Evolutionary conservation across 2,888 invertebrate genomes (phyloP), one percentile per base, ranked within the genome.

Genomic region (Brenthis hecate): DNA sequence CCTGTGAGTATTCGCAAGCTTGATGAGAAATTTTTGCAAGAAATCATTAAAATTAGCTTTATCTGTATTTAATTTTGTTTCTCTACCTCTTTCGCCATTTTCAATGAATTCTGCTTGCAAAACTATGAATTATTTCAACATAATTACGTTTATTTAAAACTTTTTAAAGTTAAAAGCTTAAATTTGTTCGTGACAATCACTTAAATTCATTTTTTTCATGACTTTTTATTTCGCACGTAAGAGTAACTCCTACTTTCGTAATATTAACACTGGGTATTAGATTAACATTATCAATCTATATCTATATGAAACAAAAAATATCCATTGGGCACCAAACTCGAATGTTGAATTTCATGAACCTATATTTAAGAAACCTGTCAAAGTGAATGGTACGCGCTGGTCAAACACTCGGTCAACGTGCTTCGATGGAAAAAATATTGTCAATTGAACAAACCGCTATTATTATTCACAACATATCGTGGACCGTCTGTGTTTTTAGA

Each of bases 271-370:
- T 19, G 55, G 32, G 3, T 60, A 55, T 32, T 60, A 55, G 28
- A 50, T 23, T 63, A 65, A 51, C 6, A 54, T 62, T 48, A 65
- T 54, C 47, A 55, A 19, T 53, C 47, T 60, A 65, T 64, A 71
- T 65, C 47, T 28, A 28, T 28, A 28, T 28, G 28, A 28, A 64
- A 68, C 60, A 56, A 67, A 70, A 73, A 71, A 66, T 57, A 48
- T 43, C 47, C 54, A 50, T 68, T 67, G 63, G 64, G 64, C 68
- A 66, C 57, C 61, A 60, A 64, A 56, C 67, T 71, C 60, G 75
- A 77, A 77, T 75, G 75, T 75, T 76, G 73, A 76, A 76, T 76
- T 73, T 74, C 74, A 77, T 77, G 75, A 75, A 76, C 73, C 72
- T 72, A 72, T 72, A 75, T 74, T 73, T 75, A 76, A 72, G 72